These are phyloP conservation scores for Halisarca cf. caerulea DNA, from an alignment of 37 sponge, comb jelly and placozoan genomes.

Conservation along the genomic window DNA sequence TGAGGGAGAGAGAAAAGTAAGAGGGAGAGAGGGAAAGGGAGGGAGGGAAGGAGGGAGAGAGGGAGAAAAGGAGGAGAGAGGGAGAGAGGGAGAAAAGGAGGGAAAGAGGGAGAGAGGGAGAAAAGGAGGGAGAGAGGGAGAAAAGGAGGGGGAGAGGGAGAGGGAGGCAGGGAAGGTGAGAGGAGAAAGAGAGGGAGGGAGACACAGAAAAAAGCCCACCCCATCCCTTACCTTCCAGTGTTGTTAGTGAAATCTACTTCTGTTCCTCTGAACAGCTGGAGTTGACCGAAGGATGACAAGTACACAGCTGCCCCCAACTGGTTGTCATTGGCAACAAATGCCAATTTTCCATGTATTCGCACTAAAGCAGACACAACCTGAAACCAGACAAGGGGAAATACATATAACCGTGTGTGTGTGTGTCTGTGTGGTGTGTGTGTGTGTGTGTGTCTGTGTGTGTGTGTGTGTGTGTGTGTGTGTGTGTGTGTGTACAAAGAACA, in stretches of 20 bases:
- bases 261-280: background rate
- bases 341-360: background rate
- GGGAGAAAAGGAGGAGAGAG: too few species aligned
- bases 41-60: too few species aligned
- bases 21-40: too few species aligned
- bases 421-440: conserved; percentile 36
- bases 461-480: conserved; percentile 37
- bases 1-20: too few species aligned
- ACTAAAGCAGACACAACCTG: conserved; percentile 8
- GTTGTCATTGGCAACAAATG: background rate
- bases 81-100: too few species aligned
- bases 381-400: background rate
- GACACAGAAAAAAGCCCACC: background rate
- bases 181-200: too few species aligned
- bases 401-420: conserved; percentile 9
- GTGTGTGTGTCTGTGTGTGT: conserved; percentile 40
- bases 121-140: background rate
- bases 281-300: conserved; percentile 8
- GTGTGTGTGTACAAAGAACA: conserved; percentile 5
- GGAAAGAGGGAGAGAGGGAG: background rate
- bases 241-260: background rate
- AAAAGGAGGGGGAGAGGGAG: too few species aligned
- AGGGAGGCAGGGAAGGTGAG: too few species aligned
- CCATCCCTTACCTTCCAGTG: background rate
- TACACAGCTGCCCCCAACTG: background rate